Percentiles rank a stretch among this genome's conserved stretches.
Evolutionary conservation across 1,140 invertebrate genomes (phyloP).

Genomic region (Drosophila fuyamai): DNA sequence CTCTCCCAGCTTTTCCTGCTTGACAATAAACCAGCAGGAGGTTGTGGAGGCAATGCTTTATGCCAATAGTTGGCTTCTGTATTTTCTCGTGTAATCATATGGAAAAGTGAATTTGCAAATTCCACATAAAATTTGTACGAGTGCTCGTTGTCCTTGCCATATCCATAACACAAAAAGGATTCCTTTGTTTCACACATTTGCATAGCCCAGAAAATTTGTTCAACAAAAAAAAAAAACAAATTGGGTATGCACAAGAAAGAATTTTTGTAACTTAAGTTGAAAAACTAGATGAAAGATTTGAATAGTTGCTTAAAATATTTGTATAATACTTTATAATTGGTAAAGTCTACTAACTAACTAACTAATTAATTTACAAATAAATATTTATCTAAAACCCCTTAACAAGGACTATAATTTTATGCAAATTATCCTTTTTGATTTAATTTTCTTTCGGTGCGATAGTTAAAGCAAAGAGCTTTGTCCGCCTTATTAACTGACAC

Average conservation of each 20-base stretch:
- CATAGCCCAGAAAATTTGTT: slow-evolving; percentile 56
- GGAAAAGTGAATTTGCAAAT: slow-evolving; percentile 84
- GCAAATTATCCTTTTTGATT: background rate
- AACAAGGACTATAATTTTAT: too few relatives aligned
- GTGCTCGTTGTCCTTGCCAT: slow-evolving; percentile 39
- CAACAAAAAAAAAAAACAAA: slow-evolving; percentile 33
- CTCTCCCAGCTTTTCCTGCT: slow-evolving; percentile 4
- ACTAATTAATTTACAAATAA: too few relatives aligned
- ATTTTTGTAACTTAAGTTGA: background rate
- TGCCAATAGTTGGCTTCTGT: slow-evolving; percentile 75
- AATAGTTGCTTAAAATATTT: too few relatives aligned
- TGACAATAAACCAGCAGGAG: slow-evolving; percentile 48
- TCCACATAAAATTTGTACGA: slow-evolving; percentile 59
- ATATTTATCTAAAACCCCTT: too few relatives aligned
- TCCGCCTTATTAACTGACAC: slow-evolving; percentile 42
- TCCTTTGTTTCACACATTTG: slow-evolving; percentile 61
- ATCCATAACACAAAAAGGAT: slow-evolving; percentile 60
- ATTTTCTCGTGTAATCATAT: slow-evolving; percentile 81
- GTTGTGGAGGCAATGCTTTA: slow-evolving; percentile 4
- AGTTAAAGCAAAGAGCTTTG: slow-evolving; percentile 18
- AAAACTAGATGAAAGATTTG: too few relatives aligned
- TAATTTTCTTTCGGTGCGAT: slow-evolving; percentile 1
- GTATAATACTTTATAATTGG: too few relatives aligned
- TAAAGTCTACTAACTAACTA: too few relatives aligned
- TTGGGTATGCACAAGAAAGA: slow-evolving; percentile 9